Conservation (phyloP, 2,797 vertebrate species). For the Acanthurus lineatus region DNA sequence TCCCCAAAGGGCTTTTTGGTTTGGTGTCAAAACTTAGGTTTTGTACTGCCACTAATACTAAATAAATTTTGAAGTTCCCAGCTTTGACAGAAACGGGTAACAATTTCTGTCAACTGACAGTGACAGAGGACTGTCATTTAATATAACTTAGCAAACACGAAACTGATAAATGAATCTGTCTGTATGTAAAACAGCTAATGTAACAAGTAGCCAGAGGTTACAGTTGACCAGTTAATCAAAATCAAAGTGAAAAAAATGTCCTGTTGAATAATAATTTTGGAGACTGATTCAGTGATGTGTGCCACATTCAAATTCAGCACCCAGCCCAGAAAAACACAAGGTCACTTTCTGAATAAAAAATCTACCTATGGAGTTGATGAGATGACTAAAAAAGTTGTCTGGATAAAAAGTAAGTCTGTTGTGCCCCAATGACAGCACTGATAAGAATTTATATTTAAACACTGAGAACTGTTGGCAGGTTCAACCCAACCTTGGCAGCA, state of each 20-base stretch:
- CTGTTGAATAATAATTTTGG: conserved; percentile 3
- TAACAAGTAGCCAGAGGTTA: no score
- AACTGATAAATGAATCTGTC: background rate
- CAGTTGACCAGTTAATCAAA: background rate
- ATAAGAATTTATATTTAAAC: conserved; percentile 51
- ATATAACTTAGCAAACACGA: background rate
- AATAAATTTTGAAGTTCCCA: no score
- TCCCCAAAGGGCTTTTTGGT: no score
- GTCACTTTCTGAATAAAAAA: conserved; percentile 54
- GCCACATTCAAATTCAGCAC: conserved; percentile 35
- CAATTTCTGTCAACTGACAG: no score
- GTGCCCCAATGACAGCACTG: conserved; percentile 24
- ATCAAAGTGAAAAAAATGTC: conserved; percentile 4
- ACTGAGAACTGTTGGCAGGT: conserved; percentile 30
- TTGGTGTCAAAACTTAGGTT: no score
- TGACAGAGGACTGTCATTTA: background rate
- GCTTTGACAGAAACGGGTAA: no score
- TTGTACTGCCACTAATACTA: no score
- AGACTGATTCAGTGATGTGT: conserved; percentile 26
- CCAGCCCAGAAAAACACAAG: conserved; percentile 17
- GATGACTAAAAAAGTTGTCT: conserved; percentile 46
- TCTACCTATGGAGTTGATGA: conserved; percentile 46
- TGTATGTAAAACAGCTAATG: background rate
- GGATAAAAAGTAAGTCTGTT: conserved; percentile 47
- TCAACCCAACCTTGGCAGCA: conserved; percentile 27